Evolutionary conservation across 2,888 invertebrate genomes (phyloP).

Genomic region (Osmoderma eremita): DNA sequence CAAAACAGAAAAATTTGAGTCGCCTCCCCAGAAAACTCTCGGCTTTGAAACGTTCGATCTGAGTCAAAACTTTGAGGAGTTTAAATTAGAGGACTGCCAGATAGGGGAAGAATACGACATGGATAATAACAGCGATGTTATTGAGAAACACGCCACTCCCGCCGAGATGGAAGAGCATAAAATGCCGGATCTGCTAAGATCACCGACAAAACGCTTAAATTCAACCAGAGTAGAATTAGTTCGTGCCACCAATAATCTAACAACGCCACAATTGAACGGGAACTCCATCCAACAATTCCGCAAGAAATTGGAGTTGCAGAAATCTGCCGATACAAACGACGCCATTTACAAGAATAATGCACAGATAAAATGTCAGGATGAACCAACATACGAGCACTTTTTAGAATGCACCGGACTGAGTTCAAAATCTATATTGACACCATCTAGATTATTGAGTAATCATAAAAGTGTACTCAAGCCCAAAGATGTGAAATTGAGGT

Average conservation of each 20-base stretch:
- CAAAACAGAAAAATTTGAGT: conserved; percentile 32
- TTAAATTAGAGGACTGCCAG: conserved; percentile 80
- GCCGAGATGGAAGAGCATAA: conserved; percentile 42
- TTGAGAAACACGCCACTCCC: conserved; percentile 8
- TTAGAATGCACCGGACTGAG: conserved; percentile 82
- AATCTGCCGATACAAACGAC: conserved; percentile 61
- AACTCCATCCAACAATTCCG: conserved; percentile 58
- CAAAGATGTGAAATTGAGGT: conserved; percentile 80
- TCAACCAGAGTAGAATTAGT: conserved; percentile 54
- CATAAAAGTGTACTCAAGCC: conserved; percentile 81
- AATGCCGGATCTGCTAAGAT: conserved; percentile 42
- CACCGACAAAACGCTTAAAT: conserved; percentile 42
- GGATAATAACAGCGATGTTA: conserved; percentile 45
- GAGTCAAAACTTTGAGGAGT: conserved; percentile 82
- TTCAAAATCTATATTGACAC: conserved; percentile 79
- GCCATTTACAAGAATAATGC: conserved; percentile 57
- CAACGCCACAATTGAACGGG: conserved; percentile 53
- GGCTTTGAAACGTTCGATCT: conserved; percentile 72
- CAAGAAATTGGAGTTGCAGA: conserved; percentile 61
- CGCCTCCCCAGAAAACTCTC: conserved; percentile 44
- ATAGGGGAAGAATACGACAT: conserved; percentile 62
- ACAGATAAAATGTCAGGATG: conserved; percentile 50
- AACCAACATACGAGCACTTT: conserved; percentile 77
- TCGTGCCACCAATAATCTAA: conserved; percentile 53
- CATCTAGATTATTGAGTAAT: conserved; percentile 75